Evolutionary conservation across 2,797 vertebrate genomes (phyloP).

Genomic region (Denticeps clupeoides): DNA sequence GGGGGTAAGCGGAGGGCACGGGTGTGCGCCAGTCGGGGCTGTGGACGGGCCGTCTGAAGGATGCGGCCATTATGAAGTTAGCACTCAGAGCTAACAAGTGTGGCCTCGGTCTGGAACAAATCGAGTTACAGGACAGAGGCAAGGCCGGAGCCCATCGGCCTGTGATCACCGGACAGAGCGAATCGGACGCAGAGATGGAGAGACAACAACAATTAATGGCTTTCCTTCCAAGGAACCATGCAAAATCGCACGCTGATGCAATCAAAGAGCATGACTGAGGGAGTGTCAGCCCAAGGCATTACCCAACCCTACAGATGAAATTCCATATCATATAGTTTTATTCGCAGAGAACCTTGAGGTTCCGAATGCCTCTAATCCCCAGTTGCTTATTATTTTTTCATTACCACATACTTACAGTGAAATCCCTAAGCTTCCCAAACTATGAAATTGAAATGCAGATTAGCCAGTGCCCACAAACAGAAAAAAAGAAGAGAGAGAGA

Average conservation of each 20-base stretch:
- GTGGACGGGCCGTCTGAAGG: conserved; percentile 26
- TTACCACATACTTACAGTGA: neutral
- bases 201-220: conserved; percentile 45
- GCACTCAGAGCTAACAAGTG: conserved; percentile 33
- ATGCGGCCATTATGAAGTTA: conserved; percentile 20
- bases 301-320: neutral
- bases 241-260: conserved; percentile 39
- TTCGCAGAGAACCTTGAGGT: neutral
- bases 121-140: neutral
- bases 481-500: too few species aligned
- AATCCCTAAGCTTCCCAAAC: too few species aligned
- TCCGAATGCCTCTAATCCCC: neutral
- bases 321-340: neutral
- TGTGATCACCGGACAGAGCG: conserved; percentile 16
- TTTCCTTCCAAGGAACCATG: conserved; percentile 36
- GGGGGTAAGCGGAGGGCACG: conserved; percentile 38
- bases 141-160: neutral
- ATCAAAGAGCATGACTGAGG: conserved; percentile 19
- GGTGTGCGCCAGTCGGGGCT: conserved; percentile 51
- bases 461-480: too few species aligned
- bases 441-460: neutral
- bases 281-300: neutral
- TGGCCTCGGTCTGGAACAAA: conserved; percentile 12
- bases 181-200: conserved; percentile 35
- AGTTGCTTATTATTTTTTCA: neutral